Evolutionary conservation across 2,888 invertebrate genomes (phyloP).

Genomic region (Agapostemon virescens): DNA sequence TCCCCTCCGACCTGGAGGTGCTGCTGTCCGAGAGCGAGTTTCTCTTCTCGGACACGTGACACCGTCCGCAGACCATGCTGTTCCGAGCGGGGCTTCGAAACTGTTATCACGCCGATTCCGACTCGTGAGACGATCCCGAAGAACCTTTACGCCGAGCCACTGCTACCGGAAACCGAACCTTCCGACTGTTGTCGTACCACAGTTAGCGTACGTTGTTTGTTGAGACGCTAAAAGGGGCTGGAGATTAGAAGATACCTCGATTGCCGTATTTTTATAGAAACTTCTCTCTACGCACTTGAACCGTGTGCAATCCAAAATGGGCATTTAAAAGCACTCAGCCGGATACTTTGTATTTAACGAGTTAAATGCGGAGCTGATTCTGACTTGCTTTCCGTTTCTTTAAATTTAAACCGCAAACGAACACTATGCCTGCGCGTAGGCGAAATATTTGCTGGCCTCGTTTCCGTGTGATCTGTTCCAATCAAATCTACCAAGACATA

Average conservation of each 20-base stretch:
- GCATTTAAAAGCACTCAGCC: neutral
- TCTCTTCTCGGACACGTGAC: conserved; percentile 82
- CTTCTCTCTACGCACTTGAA: neutral
- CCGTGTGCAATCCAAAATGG: neutral
- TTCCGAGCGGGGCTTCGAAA: neutral
- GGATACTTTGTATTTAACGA: neutral
- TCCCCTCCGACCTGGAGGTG: conserved; percentile 84
- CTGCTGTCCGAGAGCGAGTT: conserved; percentile 83
- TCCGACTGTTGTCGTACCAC: neutral
- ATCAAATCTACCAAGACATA: too few relatives aligned
- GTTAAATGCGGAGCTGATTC: too few relatives aligned
- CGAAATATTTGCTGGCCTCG: too few relatives aligned
- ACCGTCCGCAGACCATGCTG: neutral
- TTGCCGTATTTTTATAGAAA: conserved; percentile 2
- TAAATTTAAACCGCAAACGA: too few relatives aligned
- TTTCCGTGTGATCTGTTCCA: too few relatives aligned
- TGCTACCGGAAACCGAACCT: neutral
- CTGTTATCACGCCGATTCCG: conserved; percentile 51
- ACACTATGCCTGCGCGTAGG: too few relatives aligned
- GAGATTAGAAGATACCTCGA: too few relatives aligned
- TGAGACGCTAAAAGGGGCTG: neutral
- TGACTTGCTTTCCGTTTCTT: too few relatives aligned
- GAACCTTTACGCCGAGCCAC: neutral
- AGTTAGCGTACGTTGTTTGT: neutral
- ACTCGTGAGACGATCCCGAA: neutral